These are phyloP conservation scores for Acanthurus leucopareius DNA, from an alignment of 2,797 vertebrate species.

Conservation along the genomic window DNA sequence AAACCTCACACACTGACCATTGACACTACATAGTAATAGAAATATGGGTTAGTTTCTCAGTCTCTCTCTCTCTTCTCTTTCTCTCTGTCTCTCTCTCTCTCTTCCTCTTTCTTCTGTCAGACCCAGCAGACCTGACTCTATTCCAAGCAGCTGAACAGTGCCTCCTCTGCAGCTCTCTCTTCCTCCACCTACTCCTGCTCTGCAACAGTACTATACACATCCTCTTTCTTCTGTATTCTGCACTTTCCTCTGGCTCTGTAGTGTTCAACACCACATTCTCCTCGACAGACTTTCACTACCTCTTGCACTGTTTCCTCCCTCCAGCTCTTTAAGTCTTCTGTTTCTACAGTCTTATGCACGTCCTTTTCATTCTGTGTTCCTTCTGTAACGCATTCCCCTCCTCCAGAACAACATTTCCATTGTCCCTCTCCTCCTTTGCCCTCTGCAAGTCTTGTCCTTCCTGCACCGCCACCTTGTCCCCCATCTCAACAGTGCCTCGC, in stretches of 20 bases:
- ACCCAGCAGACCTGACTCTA: conserved; percentile 65
- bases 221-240: conserved; percentile 49
- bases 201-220: conserved; percentile 48
- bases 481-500: not conserved
- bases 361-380: conserved; percentile 6
- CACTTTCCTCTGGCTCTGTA: conserved; percentile 34
- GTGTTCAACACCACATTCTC: conserved; percentile 32
- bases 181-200: conserved; percentile 70
- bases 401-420: not conserved
- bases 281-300: conserved; percentile 25
- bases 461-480: not conserved
- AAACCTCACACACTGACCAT: conserved; percentile 80
- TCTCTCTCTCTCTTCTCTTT: conserved; percentile 17
- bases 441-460: conserved; percentile 9
- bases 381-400: not conserved
- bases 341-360: conserved; percentile 19
- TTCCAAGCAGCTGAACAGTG: conserved; percentile 64
- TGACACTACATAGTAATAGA: conserved; percentile 77
- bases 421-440: conserved; percentile 21
- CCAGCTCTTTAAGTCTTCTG: conserved; percentile 39
- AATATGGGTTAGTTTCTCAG: conserved; percentile 70
- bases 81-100: conserved; percentile 17
- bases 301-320: conserved; percentile 13
- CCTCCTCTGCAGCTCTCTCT: conserved; percentile 63
- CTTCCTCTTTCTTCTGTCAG: conserved; percentile 43